phyloP scores from a whole-genome alignment of 2,888 invertebrate genomes.

The Deroplatys truncata region DNA sequence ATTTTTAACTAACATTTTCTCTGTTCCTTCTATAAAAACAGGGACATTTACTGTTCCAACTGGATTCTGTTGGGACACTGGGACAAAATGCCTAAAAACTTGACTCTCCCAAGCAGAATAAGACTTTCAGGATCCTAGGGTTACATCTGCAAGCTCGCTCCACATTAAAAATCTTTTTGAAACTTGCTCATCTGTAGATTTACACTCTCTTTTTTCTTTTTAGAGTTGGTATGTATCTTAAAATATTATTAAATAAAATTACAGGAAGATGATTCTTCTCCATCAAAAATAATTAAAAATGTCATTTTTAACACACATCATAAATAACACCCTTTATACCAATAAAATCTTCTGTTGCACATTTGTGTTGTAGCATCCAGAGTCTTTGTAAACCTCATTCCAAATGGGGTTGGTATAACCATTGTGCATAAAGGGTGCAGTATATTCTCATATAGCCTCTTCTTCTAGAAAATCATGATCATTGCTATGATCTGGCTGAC shows the following conservation, averaged over 20 bases:
- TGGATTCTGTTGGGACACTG: too few species aligned
- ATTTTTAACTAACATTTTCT: too few species aligned
- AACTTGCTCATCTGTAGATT: not conserved
- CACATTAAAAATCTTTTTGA: not conserved
- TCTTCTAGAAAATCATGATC: constrained; percentile 40
- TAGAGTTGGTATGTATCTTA: not conserved
- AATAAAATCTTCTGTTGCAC: not conserved
- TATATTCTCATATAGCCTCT: constrained; percentile 25
- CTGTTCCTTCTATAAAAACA: too few species aligned
- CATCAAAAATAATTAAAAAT: not conserved
- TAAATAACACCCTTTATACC: not conserved
- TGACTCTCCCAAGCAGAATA: too few species aligned
- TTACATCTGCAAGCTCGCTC: too few species aligned
- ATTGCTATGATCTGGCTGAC: constrained; percentile 73
- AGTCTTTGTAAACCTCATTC: not conserved
- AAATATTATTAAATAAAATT: not conserved
- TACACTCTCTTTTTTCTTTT: too few species aligned
- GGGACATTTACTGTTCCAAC: too few species aligned
- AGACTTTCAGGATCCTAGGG: too few species aligned
- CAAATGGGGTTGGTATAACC: not conserved
- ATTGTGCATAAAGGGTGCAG: not conserved
- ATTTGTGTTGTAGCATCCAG: not conserved
- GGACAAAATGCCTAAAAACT: too few species aligned
- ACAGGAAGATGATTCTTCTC: not conserved
- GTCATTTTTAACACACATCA: not conserved